phyloP scores from a whole-genome alignment of 2,888 invertebrate genomes.

The Tachystola acroxantha region DNA sequence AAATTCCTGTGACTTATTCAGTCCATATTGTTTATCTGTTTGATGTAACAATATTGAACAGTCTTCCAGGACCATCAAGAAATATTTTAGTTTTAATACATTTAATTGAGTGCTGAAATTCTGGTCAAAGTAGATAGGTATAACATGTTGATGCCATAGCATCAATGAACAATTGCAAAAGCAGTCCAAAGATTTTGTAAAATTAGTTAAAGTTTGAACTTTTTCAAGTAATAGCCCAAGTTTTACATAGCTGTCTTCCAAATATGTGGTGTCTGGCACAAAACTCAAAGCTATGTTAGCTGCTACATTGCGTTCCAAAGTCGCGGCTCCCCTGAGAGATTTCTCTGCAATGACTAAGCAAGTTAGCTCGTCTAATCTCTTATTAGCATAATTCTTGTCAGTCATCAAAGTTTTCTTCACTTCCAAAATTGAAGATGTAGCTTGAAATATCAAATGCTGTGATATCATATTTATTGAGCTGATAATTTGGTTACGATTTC shows the following conservation, averaged over 20 bases:
- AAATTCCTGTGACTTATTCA: constrained; percentile 47
- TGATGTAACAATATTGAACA: constrained; percentile 50
- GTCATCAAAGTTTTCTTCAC: constrained; percentile 83
- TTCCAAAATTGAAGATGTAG: constrained; percentile 80
- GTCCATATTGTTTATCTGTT: constrained; percentile 46
- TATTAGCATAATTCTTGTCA: constrained; percentile 81
- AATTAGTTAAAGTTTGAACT: constrained; percentile 80
- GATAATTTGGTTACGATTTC: constrained; percentile 83
- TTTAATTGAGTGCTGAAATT: constrained; percentile 82
- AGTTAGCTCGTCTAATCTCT: constrained; percentile 83
- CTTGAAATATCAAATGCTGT: constrained; percentile 88
- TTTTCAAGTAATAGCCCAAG: constrained; percentile 81
- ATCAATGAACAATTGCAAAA: constrained; percentile 87
- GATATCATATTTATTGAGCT: constrained; percentile 86
- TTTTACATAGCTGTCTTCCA: constrained; percentile 80
- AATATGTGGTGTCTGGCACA: constrained; percentile 78
- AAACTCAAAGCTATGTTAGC: constrained; percentile 83
- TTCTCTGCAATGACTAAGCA: constrained; percentile 86
- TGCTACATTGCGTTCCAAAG: constrained; percentile 81
- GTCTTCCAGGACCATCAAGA: constrained; percentile 66
- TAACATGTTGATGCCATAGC: constrained; percentile 88
- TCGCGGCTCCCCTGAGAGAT: constrained; percentile 80
- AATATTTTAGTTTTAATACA: constrained; percentile 77
- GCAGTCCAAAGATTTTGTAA: constrained; percentile 75
- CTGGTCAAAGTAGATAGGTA: constrained; percentile 87